phyloP scores from a whole-genome alignment of 2,797 vertebrate species.

The Lates japonicus region DNA sequence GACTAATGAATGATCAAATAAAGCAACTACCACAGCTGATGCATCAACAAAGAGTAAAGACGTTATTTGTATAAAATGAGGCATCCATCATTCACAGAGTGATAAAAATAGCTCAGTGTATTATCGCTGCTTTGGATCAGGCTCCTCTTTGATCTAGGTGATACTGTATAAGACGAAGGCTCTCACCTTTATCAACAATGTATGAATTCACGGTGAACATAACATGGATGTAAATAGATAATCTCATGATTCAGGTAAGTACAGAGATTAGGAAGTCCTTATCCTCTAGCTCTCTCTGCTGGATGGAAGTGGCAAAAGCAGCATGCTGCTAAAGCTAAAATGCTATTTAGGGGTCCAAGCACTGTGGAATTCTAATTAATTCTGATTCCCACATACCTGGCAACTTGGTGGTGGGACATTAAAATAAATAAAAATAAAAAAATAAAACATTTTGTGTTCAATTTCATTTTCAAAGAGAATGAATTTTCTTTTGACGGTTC shows the following conservation, averaged over 20 bases:
- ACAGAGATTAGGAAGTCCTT: constrained; percentile 3
- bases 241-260: constrained; percentile 19
- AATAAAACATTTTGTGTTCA: too few relatives aligned
- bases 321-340: not conserved
- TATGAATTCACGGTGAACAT: constrained; percentile 8
- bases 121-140: not conserved
- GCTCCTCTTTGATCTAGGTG: constrained; percentile 14
- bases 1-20: constrained; percentile 41
- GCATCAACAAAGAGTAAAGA: constrained; percentile 1
- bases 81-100: constrained; percentile 6
- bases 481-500: too few relatives aligned
- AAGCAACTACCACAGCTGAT: not conserved
- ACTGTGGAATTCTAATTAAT: not conserved
- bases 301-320: constrained; percentile 33
- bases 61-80: not conserved
- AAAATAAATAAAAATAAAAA: too few relatives aligned
- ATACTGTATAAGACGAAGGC: constrained; percentile 19
- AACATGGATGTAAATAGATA: constrained; percentile 33
- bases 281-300: constrained; percentile 73
- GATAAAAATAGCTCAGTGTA: constrained; percentile 10
- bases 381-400: too few relatives aligned
- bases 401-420: too few relatives aligned
- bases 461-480: too few relatives aligned
- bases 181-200: not conserved
- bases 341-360: not conserved